These are phyloP conservation scores for Iguana delicatissima DNA, from an alignment of 2,797 vertebrate species.

Conservation along the genomic window DNA sequence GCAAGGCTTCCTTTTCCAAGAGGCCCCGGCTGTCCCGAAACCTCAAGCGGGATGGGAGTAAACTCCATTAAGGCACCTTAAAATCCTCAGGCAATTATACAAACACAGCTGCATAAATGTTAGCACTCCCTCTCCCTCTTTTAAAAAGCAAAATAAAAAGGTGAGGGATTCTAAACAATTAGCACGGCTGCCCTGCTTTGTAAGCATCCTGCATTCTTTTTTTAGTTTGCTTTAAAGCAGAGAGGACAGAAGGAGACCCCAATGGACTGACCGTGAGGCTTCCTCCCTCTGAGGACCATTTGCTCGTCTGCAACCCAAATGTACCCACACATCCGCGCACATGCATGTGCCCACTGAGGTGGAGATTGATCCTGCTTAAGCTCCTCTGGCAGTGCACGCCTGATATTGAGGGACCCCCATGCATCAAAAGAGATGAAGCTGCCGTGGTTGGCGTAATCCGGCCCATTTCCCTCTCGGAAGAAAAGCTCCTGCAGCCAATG, in stretches of 20 bases:
- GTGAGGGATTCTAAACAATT: constrained; percentile 62
- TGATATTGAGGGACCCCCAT: constrained; percentile 18
- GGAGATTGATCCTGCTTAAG: constrained; percentile 34
- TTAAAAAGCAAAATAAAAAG: constrained; percentile 54
- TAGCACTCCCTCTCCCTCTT: constrained; percentile 25
- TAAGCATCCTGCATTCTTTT: constrained; percentile 58
- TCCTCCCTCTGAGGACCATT: constrained; percentile 61
- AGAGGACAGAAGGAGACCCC: no score
- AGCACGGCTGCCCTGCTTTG: constrained; percentile 54
- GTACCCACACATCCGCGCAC: constrained; percentile 10
- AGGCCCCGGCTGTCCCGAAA: constrained; percentile 50
- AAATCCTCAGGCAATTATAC: constrained; percentile 66
- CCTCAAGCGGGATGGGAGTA: constrained; percentile 63
- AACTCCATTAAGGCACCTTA: constrained; percentile 61
- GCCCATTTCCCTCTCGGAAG: constrained; percentile 57
- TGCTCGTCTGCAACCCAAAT: constrained; percentile 61
- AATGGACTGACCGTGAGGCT: constrained; percentile 31
- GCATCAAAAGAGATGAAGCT: constrained; percentile 53
- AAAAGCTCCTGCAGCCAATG: constrained; percentile 57
- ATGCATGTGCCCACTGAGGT: constrained; percentile 54
- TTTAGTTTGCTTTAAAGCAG: constrained; percentile 59
- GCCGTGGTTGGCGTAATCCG: constrained; percentile 57
- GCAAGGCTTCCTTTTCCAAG: constrained; percentile 47
- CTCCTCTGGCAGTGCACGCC: constrained; percentile 33
- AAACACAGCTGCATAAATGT: constrained; percentile 74